Evolutionary conservation across 2,888 invertebrate species (phyloP).

Genomic region (Litoditis marina): DNA sequence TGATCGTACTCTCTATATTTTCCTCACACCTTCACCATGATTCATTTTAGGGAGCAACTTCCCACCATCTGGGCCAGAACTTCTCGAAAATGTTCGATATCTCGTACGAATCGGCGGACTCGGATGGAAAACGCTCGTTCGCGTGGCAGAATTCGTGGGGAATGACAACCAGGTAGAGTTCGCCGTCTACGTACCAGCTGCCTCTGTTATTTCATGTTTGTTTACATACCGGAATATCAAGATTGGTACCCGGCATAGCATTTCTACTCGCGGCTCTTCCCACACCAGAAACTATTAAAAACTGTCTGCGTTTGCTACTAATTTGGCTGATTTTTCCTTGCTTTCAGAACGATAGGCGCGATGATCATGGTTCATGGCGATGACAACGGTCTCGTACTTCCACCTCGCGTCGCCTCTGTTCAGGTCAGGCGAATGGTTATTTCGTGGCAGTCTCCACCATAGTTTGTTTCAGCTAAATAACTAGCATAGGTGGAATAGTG

Average conservation of each 20-base stretch:
- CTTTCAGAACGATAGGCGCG: constrained; percentile 87
- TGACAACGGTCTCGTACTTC: constrained; percentile 89
- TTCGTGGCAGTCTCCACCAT: constrained; percentile 81
- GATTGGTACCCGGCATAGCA: too few relatives aligned
- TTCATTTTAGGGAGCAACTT: constrained; percentile 95
- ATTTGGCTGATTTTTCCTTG: too few relatives aligned
- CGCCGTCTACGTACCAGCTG: too few relatives aligned
- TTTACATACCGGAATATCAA: too few relatives aligned
- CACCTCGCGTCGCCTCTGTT: constrained; percentile 82
- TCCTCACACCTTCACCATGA: constrained; percentile 62
- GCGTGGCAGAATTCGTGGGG: constrained; percentile 99
- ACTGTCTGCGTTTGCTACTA: background rate
- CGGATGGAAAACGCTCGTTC: constrained; percentile 59
- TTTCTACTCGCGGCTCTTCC: too few relatives aligned
- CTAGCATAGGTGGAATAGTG: too few relatives aligned
- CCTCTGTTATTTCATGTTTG: too few relatives aligned
- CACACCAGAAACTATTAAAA: background rate
- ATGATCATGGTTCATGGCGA: constrained; percentile 83
- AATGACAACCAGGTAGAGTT: constrained; percentile 89
- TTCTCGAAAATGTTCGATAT: constrained; percentile 99
- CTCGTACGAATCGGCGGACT: constrained; percentile 79
- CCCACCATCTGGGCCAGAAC: constrained; percentile 97
- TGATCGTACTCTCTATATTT: background rate
- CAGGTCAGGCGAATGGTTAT: constrained; percentile 71
- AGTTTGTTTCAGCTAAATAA: constrained; percentile 96